phyloP scores from a whole-genome alignment of 53 echinoderm and acorn worm genomes.

The Hippasteria phrygiana region DNA sequence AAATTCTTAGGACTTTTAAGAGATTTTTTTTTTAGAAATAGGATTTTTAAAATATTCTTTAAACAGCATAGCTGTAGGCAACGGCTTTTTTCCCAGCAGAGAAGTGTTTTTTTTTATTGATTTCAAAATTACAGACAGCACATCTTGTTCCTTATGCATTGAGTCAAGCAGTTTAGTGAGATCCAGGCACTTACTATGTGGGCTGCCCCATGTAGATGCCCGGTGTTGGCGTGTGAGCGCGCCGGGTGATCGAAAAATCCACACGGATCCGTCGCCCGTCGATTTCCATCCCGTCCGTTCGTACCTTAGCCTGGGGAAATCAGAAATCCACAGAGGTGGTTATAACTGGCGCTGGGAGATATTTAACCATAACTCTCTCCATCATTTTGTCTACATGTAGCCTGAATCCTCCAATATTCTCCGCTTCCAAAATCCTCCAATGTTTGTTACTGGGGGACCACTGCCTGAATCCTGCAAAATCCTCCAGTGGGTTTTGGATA shows the following conservation, averaged over 20 bases:
- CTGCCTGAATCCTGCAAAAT: too few relatives aligned
- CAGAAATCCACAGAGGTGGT: background rate
- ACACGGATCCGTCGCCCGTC: conserved; percentile 95
- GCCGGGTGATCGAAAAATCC: conserved; percentile 93
- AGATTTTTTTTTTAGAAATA: too few relatives aligned
- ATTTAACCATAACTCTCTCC: too few relatives aligned
- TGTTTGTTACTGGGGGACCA: too few relatives aligned
- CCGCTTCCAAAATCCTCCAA: too few relatives aligned
- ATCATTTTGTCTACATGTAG: too few relatives aligned
- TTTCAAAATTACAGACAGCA: background rate
- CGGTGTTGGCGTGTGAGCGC: conserved; percentile 98
- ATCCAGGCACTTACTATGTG: conserved; percentile 74
- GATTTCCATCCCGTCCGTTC: conserved; percentile 93
- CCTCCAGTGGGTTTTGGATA: too few relatives aligned
- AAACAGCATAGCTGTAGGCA: too few relatives aligned
- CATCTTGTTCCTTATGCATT: background rate
- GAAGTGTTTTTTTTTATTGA: background rate
- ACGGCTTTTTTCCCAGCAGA: background rate
- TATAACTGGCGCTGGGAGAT: too few relatives aligned
- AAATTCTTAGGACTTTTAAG: too few relatives aligned
- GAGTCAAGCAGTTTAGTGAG: background rate
- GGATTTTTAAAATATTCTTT: too few relatives aligned
- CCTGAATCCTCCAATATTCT: too few relatives aligned
- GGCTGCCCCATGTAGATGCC: conserved; percentile 99
- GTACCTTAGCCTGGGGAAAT: conserved; percentile 78